Evolutionary conservation across 2,113 vertebrate species (phyloP).

Genomic region (Serinus canaria): DNA sequence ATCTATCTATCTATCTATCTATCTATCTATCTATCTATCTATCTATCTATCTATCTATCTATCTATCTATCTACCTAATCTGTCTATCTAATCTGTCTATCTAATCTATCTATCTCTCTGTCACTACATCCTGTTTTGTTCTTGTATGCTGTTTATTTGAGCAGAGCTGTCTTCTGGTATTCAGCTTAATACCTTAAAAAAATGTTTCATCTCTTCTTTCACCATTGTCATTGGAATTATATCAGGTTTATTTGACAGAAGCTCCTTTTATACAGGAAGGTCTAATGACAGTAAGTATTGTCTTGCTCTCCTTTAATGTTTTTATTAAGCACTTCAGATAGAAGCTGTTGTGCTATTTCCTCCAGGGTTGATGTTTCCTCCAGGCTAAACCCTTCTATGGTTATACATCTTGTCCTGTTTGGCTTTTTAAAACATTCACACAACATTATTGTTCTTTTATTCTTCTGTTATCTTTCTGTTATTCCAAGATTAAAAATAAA

Average conservation of each 20-base stretch:
- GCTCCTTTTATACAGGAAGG: background rate
- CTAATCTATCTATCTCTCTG: background rate
- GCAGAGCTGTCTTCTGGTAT: background rate
- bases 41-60: background rate
- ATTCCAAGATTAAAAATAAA: slow-evolving; percentile 59
- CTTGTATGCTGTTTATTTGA: background rate
- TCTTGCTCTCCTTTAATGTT: slow-evolving; percentile 33
- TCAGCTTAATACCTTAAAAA: background rate
- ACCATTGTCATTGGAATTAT: slow-evolving; percentile 11
- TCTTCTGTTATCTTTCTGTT: slow-evolving; percentile 29
- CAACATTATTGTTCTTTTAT: background rate
- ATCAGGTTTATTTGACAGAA: background rate
- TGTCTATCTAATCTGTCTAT: background rate
- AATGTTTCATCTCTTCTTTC: background rate
- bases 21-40: too few relatives aligned
- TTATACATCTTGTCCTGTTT: background rate
- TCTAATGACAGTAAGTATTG: slow-evolving; percentile 27
- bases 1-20: background rate
- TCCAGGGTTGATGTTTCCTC: background rate
- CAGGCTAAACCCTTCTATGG: background rate
- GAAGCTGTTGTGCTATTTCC: background rate
- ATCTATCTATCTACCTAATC: background rate
- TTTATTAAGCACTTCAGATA: background rate
- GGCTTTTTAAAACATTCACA: background rate
- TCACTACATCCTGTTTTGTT: background rate